phyloP scores from a whole-genome alignment of 2,888 invertebrate species.

The Dasysyrphus tricinctus region DNA sequence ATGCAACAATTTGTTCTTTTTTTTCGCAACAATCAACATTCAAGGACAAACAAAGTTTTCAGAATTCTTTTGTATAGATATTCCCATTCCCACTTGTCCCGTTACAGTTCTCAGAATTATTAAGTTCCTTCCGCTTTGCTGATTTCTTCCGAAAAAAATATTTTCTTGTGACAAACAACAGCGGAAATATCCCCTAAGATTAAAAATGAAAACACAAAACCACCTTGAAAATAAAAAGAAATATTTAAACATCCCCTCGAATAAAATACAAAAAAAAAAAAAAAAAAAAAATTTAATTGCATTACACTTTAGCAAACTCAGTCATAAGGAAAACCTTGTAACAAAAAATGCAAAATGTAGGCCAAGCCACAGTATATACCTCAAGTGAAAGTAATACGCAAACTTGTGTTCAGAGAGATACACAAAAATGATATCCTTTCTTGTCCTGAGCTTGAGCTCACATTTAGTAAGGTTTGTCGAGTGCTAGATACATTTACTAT shows the following conservation, averaged over 20 bases:
- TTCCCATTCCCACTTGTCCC: conserved; percentile 28
- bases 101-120: neutral
- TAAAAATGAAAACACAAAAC: conserved; percentile 29
- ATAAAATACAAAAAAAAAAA: neutral
- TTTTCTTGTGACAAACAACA: conserved; percentile 37
- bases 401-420: conserved; percentile 12
- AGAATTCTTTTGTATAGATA: neutral
- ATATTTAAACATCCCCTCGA: conserved; percentile 25
- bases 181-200: conserved; percentile 42
- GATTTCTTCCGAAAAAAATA: conserved; percentile 26
- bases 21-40: neutral
- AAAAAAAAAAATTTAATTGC: conserved; percentile 22
- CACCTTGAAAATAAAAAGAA: conserved; percentile 24
- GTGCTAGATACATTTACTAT: conserved; percentile 56
- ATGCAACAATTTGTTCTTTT: neutral
- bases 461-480: conserved; percentile 41
- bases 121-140: conserved; percentile 23
- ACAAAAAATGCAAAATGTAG: conserved; percentile 57
- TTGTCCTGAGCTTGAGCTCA: conserved; percentile 30
- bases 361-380: conserved; percentile 49
- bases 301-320: conserved; percentile 46
- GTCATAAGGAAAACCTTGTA: conserved; percentile 48
- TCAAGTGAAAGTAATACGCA: conserved; percentile 47
- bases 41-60: neutral
- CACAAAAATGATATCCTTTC: conserved; percentile 54